Base-by-base conservation (phyloP, 2,888 invertebrate species). In the Volucella inflata region DNA sequence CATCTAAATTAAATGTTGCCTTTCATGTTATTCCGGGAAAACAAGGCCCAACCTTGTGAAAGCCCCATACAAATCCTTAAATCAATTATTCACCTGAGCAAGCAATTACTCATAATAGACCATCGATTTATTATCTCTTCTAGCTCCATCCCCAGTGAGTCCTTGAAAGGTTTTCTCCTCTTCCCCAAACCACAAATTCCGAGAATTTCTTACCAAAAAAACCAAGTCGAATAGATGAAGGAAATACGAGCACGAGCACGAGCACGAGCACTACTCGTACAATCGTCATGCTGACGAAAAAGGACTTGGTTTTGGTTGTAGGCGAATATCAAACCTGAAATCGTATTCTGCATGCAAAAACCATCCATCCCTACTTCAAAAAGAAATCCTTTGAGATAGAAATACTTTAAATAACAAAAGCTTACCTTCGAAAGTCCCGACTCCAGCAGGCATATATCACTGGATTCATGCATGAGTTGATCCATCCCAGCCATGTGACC, bases 401-500 rank as follows among this genome's bases (percentile, higher is more conserved):
- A 50, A 46, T 10, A 36, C 53, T 16, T 40, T 16, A 9, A n/a
- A 10, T 46, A 40, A 9, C 3, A 16, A 9, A 11, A 59, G 88
- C 94, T 94, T 91, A 97, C 97, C 97, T 96, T 93, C 97, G 94
- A 92, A 99, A 99, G 93, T 99, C 99, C 90, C 97, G 94, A 93
- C 98, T 98, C 96, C 98, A 98, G 91, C 98, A 98, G n/a, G 98
- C 98, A 92, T 99, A 99, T 90, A 99, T 99, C 88, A 98, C 97
- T 0, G 98, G 98, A 93, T 98, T 98, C 98, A 98, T 98, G 84
- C 97, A 96, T 59, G 97, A 97, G 93, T 98, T 98, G 92, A 98
- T 97, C 98, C 98, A 98, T 68, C 98, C 98, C 51, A 98, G 94
- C 98, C 98, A 98, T 88, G 97, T 97, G 81, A 98, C 97, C 79